A percentile compares a stretch with the other conserved stretches of the same genome.
These are phyloP conservation scores for Carposina sasakii DNA, from an alignment of 1,140 invertebrate species.

Conservation along the genomic window DNA sequence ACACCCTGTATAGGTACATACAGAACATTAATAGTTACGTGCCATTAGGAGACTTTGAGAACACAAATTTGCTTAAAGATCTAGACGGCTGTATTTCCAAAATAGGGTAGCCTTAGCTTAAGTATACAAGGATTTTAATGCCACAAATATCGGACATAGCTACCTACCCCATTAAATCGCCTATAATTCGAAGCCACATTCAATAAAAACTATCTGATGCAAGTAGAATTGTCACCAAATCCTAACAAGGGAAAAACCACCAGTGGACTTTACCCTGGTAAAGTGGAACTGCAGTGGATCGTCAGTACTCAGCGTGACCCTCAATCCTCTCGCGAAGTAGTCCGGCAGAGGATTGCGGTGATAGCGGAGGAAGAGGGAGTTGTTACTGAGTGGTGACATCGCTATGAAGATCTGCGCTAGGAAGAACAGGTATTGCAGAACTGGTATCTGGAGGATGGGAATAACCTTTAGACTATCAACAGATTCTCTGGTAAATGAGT, in stretches of 20 bases:
- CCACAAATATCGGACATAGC: too few species aligned
- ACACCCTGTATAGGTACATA: too few species aligned
- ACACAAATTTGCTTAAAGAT: too few species aligned
- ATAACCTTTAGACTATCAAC: too few species aligned
- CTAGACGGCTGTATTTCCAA: too few species aligned
- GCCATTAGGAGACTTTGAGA: too few species aligned
- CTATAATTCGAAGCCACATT: too few species aligned
- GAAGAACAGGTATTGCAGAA: conserved; percentile 99
- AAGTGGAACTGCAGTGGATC: conserved; percentile 99
- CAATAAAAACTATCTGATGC: not conserved
- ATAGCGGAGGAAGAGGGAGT: conserved; percentile 98
- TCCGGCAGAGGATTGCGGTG: conserved; percentile 98
- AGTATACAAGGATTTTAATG: too few species aligned
- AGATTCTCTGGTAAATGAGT: too few species aligned
- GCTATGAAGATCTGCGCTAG: conserved; percentile 98
- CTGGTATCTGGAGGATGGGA: conserved; percentile 89
- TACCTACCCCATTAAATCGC: too few species aligned
- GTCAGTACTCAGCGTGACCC: conserved; percentile 96
- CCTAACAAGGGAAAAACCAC: not conserved
- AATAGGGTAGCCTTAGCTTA: too few species aligned
- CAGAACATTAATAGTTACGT: too few species aligned
- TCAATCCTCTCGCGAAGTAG: conserved; percentile 94
- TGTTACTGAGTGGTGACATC: conserved; percentile 99
- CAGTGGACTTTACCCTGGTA: conserved; percentile 83
- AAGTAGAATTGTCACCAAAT: not conserved